phyloP scores from a whole-genome alignment of 2,797 vertebrate genomes.

The Channa striata region DNA sequence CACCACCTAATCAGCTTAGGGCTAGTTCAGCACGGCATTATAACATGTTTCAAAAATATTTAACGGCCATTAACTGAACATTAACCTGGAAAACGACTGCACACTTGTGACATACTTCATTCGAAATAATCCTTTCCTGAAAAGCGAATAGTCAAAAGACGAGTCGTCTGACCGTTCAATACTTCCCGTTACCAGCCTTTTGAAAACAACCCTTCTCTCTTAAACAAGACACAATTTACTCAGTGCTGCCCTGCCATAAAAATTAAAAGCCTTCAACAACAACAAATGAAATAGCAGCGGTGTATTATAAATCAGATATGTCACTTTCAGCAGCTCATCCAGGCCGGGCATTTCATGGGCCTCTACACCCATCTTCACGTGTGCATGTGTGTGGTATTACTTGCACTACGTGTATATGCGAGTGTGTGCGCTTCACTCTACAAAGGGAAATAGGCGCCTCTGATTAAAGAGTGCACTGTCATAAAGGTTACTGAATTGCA shows the following conservation, averaged over 20 bases:
- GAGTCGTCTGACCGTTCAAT: constrained; percentile 33
- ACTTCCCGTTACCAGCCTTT: constrained; percentile 43
- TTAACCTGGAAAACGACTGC: too few relatives aligned
- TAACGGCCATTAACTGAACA: too few relatives aligned
- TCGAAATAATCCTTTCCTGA: constrained; percentile 9
- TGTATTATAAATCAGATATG: constrained; percentile 89
- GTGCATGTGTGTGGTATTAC: constrained; percentile 89
- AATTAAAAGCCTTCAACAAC: constrained; percentile 93
- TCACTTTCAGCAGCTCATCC: constrained; percentile 89
- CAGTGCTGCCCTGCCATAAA: constrained; percentile 91
- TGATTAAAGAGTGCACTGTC: constrained; percentile 99
- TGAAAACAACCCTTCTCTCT: constrained; percentile 71
- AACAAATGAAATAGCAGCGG: constrained; percentile 91
- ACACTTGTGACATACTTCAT: too few relatives aligned
- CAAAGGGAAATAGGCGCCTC: constrained; percentile 95
- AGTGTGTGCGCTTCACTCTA: constrained; percentile 87
- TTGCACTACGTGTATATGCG: constrained; percentile 88
- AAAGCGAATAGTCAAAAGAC: constrained; percentile 2
- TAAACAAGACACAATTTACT: constrained; percentile 91
- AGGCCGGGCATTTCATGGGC: constrained; percentile 91
- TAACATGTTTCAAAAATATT: neutral
- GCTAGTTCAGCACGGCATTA: neutral
- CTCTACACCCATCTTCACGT: constrained; percentile 91
- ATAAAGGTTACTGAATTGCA: constrained; percentile 99
- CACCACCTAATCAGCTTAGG: constrained; percentile 29